Evolutionary conservation across 92 coral and sea anemone genomes (phyloP).

Genomic region (Porites divaricata): DNA sequence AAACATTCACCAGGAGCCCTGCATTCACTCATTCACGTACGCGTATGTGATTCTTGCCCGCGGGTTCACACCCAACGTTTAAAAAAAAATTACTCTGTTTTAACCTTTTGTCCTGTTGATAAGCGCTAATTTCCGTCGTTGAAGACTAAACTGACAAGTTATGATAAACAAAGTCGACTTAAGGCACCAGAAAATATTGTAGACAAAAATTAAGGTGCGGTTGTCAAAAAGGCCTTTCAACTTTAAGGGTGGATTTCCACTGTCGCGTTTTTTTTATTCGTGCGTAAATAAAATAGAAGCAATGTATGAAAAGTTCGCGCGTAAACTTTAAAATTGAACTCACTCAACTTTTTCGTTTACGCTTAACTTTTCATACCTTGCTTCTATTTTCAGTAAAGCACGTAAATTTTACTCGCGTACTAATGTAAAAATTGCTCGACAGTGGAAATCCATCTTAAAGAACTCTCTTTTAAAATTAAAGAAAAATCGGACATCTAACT

Average conservation of each 20-base stretch:
- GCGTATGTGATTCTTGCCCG: slow-evolving; percentile 3
- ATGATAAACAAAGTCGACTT: not conserved
- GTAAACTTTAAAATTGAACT: too few species aligned
- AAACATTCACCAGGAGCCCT: too few species aligned
- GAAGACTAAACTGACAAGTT: not conserved
- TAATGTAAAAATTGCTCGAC: too few species aligned
- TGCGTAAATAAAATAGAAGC: not conserved
- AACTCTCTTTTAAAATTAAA: too few species aligned
- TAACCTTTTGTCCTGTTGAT: not conserved
- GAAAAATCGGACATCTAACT: too few species aligned
- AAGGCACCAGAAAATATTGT: not conserved
- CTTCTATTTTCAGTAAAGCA: too few species aligned
- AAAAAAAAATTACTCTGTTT: not conserved
- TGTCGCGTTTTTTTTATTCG: not conserved
- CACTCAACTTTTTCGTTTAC: too few species aligned
- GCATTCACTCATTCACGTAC: not conserved
- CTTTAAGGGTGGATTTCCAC: not conserved
- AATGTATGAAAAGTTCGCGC: not conserved
- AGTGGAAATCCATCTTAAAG: too few species aligned
- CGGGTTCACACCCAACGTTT: slow-evolving; percentile 2
- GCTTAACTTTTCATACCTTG: too few species aligned
- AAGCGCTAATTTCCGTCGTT: slow-evolving; percentile 22
- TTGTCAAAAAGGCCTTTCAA: not conserved
- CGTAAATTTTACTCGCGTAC: too few species aligned
- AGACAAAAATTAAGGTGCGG: not conserved